Percentiles rank a stretch among this genome's conserved stretches.
Evolutionary conservation across 1,140 invertebrate genomes (phyloP).

Genomic region (Venustaconcha ellipsiformis): DNA sequence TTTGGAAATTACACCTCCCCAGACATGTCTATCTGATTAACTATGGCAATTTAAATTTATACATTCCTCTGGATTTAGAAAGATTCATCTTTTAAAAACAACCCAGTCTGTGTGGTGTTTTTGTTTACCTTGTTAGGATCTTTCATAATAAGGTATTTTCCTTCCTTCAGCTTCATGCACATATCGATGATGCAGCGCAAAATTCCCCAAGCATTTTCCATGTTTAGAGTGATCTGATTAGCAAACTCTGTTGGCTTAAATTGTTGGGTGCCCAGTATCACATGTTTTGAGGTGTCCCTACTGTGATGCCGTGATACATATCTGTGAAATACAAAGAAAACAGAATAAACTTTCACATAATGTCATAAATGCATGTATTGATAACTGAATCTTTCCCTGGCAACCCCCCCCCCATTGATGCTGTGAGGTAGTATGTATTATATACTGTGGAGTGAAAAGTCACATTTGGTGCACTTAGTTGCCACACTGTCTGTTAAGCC

Average conservation of each 20-base stretch:
- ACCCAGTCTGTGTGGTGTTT: neutral
- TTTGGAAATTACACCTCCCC: too few species aligned
- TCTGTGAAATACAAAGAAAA: conserved; percentile 62
- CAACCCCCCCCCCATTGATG: too few species aligned
- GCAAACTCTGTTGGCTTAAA: conserved; percentile 99
- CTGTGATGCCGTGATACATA: conserved; percentile 96
- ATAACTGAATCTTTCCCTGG: too few species aligned
- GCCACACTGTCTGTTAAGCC: too few species aligned
- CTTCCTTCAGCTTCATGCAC: conserved; percentile 97
- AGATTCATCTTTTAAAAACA: neutral
- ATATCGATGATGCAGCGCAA: conserved; percentile 98
- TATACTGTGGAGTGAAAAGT: too few species aligned
- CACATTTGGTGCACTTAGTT: too few species aligned
- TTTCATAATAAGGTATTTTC: conserved; percentile 98
- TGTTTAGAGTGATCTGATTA: conserved; percentile 98
- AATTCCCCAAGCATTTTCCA: conserved; percentile 99
- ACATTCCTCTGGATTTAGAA: neutral
- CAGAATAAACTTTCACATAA: too few species aligned
- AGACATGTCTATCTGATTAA: too few species aligned
- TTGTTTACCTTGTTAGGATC: conserved; percentile 90
- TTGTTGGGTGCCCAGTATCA: conserved; percentile 98
- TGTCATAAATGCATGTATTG: too few species aligned
- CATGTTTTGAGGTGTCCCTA: conserved; percentile 95
- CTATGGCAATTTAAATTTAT: neutral
- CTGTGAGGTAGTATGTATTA: too few species aligned